Base-by-base conservation (phyloP, 2,888 invertebrate species). In the Tetheella fluctuosa region DNA sequence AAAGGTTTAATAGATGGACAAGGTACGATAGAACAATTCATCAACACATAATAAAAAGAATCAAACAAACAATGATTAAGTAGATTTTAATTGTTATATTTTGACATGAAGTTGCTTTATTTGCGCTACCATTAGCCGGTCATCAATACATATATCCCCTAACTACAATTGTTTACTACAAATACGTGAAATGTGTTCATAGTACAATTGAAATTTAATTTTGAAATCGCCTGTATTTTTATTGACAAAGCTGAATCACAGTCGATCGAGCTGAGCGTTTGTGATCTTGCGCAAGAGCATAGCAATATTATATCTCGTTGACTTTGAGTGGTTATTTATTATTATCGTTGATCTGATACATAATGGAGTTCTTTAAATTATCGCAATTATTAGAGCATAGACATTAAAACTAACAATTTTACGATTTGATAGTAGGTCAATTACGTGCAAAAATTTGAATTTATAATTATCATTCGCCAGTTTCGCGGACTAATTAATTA, bases 261-360 rank as follows among this genome's bases (percentile, higher is more conserved):
- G 30, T 30, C 7, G 20, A 57, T 17, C 15, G 23, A 30, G 48
- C 56, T 37, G 59, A 66, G 39, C 15, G 42, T 42, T 42, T 42
- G n/a, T 42, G 65, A 62, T 54, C 25, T 71, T 66, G 59, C 54
- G 66, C 64, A 68, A 66, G 54, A 60, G 54, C 13, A 58, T n/a
- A 10, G 30, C 55, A 63, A 58, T 53, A 25, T 42, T 34, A 39
- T 52, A 52, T 17, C 71, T 48, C 48, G 42, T 42, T 20, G 48
- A 48, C 48, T 48, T 48, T 48, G 42, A 42, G 42, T 42, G 17
- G 48, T 48, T 48, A 48, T 48, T 48, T 20, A 48, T 48, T 8
- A 48, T 48, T 48, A 48, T 48, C 48, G 48, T 20, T 48, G 48
- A 48, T 48, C 48, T 7, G 48, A 17, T 10, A 20, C 48, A 5